Evolutionary conservation across 2,888 invertebrate species (phyloP).

Genomic region (Bedellia somnulentella): DNA sequence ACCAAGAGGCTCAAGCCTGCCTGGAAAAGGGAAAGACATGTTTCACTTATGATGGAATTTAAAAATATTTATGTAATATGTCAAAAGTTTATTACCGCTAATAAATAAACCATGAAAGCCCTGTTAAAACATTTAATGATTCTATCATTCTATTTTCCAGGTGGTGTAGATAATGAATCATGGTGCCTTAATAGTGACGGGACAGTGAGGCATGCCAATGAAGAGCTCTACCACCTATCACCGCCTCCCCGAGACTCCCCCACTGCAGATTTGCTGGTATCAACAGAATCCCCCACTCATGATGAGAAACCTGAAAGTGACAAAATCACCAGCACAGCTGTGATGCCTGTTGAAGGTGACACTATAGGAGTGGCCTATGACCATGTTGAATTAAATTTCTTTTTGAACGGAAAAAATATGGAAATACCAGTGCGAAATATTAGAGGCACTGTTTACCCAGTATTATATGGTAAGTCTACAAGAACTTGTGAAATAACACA

Average conservation of each 20-base stretch:
- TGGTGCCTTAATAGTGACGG: slow-evolving; percentile 95
- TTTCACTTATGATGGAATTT: too few species aligned
- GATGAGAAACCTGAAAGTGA: slow-evolving; percentile 30
- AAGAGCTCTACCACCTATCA: slow-evolving; percentile 70
- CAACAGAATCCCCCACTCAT: slow-evolving; percentile 31
- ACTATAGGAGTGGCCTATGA: slow-evolving; percentile 93
- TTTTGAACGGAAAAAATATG: slow-evolving; percentile 85
- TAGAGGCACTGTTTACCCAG: slow-evolving; percentile 88
- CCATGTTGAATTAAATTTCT: slow-evolving; percentile 94
- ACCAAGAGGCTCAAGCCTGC: too few species aligned
- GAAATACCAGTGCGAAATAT: slow-evolving; percentile 86
- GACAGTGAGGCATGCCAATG: slow-evolving; percentile 79
- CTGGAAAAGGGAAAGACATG: too few species aligned
- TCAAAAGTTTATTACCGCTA: too few species aligned
- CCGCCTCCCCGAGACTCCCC: slow-evolving; percentile 45
- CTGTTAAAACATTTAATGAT: too few species aligned
- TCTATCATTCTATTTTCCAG: too few species aligned
- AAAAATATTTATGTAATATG: too few species aligned
- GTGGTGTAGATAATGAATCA: slow-evolving; percentile 86
- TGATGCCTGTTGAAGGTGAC: slow-evolving; percentile 87
- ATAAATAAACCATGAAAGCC: neutral
- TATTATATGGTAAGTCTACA: slow-evolving; percentile 81
- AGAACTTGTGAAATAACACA: too few species aligned
- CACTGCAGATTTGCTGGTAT: slow-evolving; percentile 39
- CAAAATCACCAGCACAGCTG: slow-evolving; percentile 17